These are phyloP conservation scores for Coluber constrictor DNA, from an alignment of 2,797 vertebrate species.

Conservation along the genomic window DNA sequence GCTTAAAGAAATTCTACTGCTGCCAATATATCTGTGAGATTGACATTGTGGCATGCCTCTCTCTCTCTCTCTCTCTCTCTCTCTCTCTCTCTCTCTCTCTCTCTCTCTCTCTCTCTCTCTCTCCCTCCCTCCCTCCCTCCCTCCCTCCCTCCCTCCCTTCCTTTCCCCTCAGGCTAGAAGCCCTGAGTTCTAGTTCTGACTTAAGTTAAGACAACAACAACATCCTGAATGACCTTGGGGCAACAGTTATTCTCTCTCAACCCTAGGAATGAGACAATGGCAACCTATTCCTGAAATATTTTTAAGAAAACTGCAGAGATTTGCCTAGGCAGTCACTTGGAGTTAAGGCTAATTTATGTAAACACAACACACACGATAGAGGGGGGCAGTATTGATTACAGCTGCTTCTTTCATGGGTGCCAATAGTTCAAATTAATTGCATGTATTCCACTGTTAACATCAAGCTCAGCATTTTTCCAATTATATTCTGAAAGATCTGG, in stretches of 20 bases:
- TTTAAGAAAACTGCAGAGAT: neutral
- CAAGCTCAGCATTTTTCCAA: neutral
- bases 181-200: neutral
- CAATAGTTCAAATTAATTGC: neutral
- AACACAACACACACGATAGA: neutral
- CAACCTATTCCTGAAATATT: neutral
- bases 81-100: too few species aligned
- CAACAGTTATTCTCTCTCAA: neutral
- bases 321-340: neutral
- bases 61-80: too few species aligned
- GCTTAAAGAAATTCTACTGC: conserved; percentile 29
- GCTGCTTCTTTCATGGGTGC: neutral
- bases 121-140: too few species aligned
- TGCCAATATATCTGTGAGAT: conserved; percentile 34
- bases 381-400: neutral
- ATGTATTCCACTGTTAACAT: neutral
- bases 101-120: neutral
- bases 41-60: neutral
- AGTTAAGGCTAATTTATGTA: too few species aligned
- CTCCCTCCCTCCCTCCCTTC: neutral
- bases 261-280: neutral
- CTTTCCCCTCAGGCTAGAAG: neutral
- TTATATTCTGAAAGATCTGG: neutral
- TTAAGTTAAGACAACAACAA: neutral
- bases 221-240: neutral